phyloP scores from a whole-genome alignment of 1,140 invertebrate genomes.

The Leptonema lineaticorne region DNA sequence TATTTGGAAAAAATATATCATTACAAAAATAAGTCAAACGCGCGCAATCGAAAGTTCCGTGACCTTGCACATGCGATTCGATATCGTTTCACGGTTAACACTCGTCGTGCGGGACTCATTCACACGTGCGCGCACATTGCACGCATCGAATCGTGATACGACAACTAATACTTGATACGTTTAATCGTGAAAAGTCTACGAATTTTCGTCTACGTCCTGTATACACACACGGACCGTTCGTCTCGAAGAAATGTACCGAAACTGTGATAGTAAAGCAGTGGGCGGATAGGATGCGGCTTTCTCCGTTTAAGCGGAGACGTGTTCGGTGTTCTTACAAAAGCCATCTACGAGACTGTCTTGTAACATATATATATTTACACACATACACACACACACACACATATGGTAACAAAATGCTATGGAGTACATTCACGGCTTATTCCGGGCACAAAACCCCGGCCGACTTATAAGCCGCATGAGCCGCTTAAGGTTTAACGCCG shows the following conservation, averaged over 20 bases:
- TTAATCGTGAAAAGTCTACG: not conserved
- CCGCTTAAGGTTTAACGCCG: constrained; percentile 30
- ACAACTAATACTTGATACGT: not conserved
- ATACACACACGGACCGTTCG: too few species aligned
- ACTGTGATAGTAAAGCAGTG: too few species aligned
- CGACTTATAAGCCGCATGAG: constrained; percentile 26
- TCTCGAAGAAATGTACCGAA: too few species aligned
- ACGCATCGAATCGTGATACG: not conserved
- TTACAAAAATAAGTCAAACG: not conserved
- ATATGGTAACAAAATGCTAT: too few species aligned
- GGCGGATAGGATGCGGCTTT: constrained; percentile 16
- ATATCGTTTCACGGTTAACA: too few species aligned
- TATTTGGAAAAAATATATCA: constrained; percentile 3
- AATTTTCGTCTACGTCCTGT: constrained; percentile 17
- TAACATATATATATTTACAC: too few species aligned
- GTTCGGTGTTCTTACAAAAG: constrained; percentile 29
- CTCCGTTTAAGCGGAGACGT: constrained; percentile 27
- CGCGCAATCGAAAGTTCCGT: not conserved
- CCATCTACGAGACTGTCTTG: constrained; percentile 19
- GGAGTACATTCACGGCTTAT: constrained; percentile 25
- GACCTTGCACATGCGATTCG: too few species aligned
- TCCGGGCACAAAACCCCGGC: constrained; percentile 13
- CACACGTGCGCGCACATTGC: not conserved
- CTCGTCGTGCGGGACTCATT: too few species aligned
- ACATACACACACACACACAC: too few species aligned